phyloP scores from a whole-genome alignment of 2,797 vertebrate species.

The Gymnodraco acuticeps region DNA sequence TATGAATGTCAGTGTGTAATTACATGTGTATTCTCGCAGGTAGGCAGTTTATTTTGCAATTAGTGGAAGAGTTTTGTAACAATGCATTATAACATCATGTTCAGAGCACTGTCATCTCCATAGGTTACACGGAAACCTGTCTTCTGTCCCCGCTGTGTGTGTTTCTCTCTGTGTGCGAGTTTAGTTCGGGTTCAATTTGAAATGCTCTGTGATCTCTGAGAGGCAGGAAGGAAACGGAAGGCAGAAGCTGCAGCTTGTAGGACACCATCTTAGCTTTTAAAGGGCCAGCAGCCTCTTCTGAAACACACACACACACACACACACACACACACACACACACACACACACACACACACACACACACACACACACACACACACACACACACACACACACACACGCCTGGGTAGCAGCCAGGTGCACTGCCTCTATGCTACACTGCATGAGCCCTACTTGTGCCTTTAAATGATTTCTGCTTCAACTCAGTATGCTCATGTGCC shows the following conservation, averaged over 20 bases:
- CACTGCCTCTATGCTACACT: conserved; percentile 47
- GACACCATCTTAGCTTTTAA: conserved; percentile 85
- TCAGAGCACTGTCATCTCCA: conserved; percentile 30
- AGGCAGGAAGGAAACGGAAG: conserved; percentile 84
- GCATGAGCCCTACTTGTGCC: conserved; percentile 19
- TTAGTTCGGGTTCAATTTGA: conserved; percentile 64
- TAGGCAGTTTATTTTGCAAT: conserved; percentile 49
- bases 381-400: neutral
- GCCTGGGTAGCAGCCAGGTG: conserved; percentile 66
- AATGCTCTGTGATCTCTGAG: conserved; percentile 64
- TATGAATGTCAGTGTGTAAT: conserved; percentile 32
- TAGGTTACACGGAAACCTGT: conserved; percentile 1
- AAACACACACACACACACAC: neutral
- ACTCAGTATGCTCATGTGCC: conserved; percentile 11
- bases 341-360: too few relatives aligned
- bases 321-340: too few relatives aligned
- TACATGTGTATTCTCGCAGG: conserved; percentile 25
- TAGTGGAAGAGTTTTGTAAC: conserved; percentile 46
- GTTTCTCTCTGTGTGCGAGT: conserved; percentile 17
- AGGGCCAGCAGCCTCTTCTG: conserved; percentile 70
- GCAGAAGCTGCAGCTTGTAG: conserved; percentile 78
- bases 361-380: too few relatives aligned
- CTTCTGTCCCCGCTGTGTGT: neutral
- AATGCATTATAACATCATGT: conserved; percentile 35
- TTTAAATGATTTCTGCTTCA: conserved; percentile 11